Evolutionary conservation across 37 sponge, comb jelly and placozoan genomes (phyloP).

Genomic region (Haliclona indistincta): DNA sequence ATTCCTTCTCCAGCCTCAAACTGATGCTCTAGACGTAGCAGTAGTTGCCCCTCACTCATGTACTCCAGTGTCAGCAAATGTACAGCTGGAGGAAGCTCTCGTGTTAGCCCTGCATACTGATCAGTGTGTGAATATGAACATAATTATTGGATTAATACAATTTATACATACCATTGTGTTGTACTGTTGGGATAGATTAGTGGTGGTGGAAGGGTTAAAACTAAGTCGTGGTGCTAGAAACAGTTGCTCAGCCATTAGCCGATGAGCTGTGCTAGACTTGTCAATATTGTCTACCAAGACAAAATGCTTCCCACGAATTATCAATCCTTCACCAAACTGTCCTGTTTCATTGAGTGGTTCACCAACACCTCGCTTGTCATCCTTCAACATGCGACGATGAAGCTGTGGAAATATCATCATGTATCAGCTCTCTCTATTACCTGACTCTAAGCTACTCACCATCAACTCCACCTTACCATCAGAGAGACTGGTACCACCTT

Average conservation of each 20-base stretch:
- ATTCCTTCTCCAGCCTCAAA: constrained; percentile 58
- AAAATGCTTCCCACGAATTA: constrained; percentile 83
- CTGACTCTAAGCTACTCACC: too few species aligned
- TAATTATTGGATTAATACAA: too few species aligned
- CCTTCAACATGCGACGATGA: constrained; percentile 82
- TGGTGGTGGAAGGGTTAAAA: too few species aligned
- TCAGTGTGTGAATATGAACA: too few species aligned
- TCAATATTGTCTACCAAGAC: too few species aligned
- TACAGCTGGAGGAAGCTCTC: constrained; percentile 72
- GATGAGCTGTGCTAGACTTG: too few species aligned
- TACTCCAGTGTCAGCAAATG: constrained; percentile 74
- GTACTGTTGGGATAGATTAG: too few species aligned
- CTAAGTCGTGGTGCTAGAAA: too few species aligned
- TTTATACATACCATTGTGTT: too few species aligned
- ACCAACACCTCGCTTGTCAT: constrained; percentile 85
- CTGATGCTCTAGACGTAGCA: constrained; percentile 78
- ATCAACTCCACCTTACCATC: constrained; percentile 74
- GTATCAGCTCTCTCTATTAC: background rate
- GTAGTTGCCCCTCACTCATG: constrained; percentile 5
- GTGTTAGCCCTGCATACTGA: constrained; percentile 48
- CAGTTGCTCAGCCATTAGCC: too few species aligned
- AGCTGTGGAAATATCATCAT: constrained; percentile 56
- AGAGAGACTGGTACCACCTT: constrained; percentile 85
- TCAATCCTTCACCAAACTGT: constrained; percentile 72
- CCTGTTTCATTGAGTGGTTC: constrained; percentile 96